Base-by-base conservation (phyloP, 1,140 invertebrate species). In the Aphis gossypii region DNA sequence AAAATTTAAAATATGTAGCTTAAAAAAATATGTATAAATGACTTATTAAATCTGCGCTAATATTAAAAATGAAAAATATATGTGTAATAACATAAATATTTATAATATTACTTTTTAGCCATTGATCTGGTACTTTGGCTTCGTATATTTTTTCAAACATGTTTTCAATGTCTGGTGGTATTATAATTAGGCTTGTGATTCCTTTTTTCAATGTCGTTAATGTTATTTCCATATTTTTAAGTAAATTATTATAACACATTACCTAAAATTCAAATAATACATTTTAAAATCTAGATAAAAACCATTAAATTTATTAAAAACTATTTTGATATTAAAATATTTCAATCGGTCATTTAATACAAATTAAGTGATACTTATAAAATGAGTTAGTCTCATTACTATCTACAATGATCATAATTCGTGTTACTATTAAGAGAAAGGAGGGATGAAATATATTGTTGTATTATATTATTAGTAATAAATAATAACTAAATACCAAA, bases 111-210 rank as follows among this genome's bases (percentile, higher is more conserved):
- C 90, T n/a, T 96, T 96, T 94, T 90, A 94, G 94, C 94, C 94
- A 93, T 46, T 18, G 93, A 76, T 94, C 23, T 41, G 93, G 30
- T 56, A 92, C 56, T 38, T 46, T 46, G 11, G 97, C 97, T 94
- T 98, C 97, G 94, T 96, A 97, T 86, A 98, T 97, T 94, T 97
- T 97, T 11, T 95, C 95, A 95, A 97, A 98, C 94, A 98, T 97
- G 76, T 97, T 96, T 95, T 98, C 98, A 76, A 98, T 95, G 94
- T 97, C 97, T 0, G 97, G 95, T 2, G 97, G 98, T 97, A 98
- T 98, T 6, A 98, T 96, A 20, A 98, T 97, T 76, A 98, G 95
- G 41, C 98, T 98, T 95, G 97, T 96, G 88, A 98, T 98, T 21
- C 97, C 97, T 46, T 91, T 91, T 44, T 91, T 18, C 30, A 91